Conservation (phyloP, 2,888 invertebrate genomes). For the Eugnorisma glareosa region DNA sequence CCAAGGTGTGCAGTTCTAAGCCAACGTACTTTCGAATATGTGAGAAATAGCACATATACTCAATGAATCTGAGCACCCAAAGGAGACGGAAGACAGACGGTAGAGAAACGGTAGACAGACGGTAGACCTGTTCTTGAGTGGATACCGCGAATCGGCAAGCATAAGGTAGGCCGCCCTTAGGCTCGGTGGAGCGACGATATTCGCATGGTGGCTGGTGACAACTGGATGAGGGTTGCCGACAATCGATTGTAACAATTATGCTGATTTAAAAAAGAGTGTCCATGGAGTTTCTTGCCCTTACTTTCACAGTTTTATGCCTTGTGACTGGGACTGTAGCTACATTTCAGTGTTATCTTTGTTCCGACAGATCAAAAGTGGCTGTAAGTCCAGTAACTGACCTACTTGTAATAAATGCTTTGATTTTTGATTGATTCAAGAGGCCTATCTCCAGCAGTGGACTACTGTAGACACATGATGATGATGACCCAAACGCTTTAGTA, state of each 20-base stretch:
- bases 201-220: neutral
- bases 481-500: neutral
- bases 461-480: neutral
- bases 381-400: too few relatives aligned
- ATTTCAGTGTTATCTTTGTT: too few relatives aligned
- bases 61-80: neutral
- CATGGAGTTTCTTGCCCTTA: too few relatives aligned
- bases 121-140: neutral
- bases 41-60: neutral
- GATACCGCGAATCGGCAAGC: neutral
- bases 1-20: neutral
- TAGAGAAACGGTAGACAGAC: too few relatives aligned
- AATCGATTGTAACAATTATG: too few relatives aligned
- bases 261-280: too few relatives aligned
- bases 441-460: neutral
- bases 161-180: neutral
- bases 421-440: too few relatives aligned
- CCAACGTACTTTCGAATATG: rapidly evolving
- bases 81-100: too few relatives aligned
- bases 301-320: too few relatives aligned
- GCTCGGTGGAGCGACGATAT: neutral
- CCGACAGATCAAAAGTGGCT: too few relatives aligned
- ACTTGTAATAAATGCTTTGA: too few relatives aligned
- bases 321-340: too few relatives aligned
- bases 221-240: neutral